phyloP scores from a whole-genome alignment of 2,888 invertebrate species.

The Aphelenchoides bicaudatus region DNA sequence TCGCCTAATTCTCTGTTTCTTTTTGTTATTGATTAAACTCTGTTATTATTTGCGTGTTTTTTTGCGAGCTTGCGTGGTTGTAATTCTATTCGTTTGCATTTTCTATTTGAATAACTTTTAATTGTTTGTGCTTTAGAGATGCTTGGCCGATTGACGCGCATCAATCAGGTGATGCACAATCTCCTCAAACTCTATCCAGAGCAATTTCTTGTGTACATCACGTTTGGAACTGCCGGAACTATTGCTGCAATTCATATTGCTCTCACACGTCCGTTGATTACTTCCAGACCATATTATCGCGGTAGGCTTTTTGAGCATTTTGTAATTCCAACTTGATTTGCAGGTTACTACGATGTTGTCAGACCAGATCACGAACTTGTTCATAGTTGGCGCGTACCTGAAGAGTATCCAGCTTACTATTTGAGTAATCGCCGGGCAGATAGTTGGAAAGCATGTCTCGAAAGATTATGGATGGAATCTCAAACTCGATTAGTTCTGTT shows the following conservation, averaged over 20 bases:
- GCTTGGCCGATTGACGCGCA: not conserved
- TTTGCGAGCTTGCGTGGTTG: not conserved
- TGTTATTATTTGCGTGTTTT: not conserved
- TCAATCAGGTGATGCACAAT: not conserved
- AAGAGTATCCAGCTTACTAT: conserved; percentile 6
- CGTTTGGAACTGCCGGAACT: not conserved
- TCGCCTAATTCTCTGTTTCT: conserved; percentile 37
- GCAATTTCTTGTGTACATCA: not conserved
- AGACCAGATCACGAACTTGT: conserved; percentile 2
- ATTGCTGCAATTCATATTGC: not conserved
- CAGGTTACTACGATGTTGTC: conserved; percentile 4
- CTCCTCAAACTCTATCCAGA: conserved; percentile 6
- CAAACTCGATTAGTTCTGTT: conserved; percentile 2
- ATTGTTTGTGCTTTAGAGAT: not conserved
- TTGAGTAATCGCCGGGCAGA: conserved; percentile 2
- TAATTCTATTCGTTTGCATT: not conserved
- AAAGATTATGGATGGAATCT: conserved; percentile 12
- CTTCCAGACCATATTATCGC: conserved; percentile 9
- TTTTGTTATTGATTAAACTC: conserved; percentile 12
- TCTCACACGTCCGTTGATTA: not conserved
- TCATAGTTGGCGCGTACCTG: not conserved
- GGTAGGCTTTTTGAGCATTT: too few species aligned
- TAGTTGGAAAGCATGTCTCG: not conserved
- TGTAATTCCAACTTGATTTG: too few species aligned
- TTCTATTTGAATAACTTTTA: not conserved